Evolutionary conservation across 1,140 invertebrate genomes (phyloP).

Genomic region (Araneus ventricosus): DNA sequence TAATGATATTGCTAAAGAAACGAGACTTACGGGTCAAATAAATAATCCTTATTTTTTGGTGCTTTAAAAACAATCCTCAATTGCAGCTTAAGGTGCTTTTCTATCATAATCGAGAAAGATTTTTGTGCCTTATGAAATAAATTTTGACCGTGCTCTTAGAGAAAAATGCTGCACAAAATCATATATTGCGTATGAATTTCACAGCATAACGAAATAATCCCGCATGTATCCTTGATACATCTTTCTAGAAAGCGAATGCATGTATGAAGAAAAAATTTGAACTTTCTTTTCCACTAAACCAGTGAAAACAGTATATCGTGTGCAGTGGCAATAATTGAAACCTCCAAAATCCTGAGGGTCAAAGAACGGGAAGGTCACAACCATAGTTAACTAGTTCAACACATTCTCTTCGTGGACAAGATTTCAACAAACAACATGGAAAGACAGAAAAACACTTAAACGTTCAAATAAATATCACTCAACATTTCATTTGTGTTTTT

Average conservation of each 20-base stretch:
- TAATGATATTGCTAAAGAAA: no score
- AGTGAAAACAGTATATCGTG: slow-evolving; percentile 25
- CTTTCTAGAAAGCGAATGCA: slow-evolving; percentile 1
- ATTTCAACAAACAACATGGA: slow-evolving; percentile 70
- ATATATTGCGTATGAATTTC: not conserved
- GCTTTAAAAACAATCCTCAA: not conserved
- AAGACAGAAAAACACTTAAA: slow-evolving; percentile 72
- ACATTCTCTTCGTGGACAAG: slow-evolving; percentile 50
- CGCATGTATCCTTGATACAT: not conserved
- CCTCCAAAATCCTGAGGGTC: not conserved
- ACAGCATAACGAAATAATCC: not conserved
- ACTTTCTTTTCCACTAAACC: slow-evolving; percentile 6
- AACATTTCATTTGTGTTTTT: slow-evolving; percentile 56
- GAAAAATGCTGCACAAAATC: slow-evolving; percentile 3
- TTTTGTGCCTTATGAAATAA: slow-evolving; percentile 17
- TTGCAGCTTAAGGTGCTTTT: not conserved
- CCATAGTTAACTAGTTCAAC: slow-evolving; percentile 44
- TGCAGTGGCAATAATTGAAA: slow-evolving; percentile 55
- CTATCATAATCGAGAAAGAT: not conserved
- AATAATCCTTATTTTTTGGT: no score
- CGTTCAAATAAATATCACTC: slow-evolving; percentile 74
- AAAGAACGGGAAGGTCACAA: slow-evolving; percentile 32
- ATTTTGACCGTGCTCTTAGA: not conserved
- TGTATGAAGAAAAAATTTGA: slow-evolving; percentile 22
- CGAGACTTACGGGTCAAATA: no score